Percentiles rank a stretch among this genome's conserved stretches.
phyloP scores from a whole-genome alignment of 2,888 invertebrate genomes.

The Lasioglossum lativentre region DNA sequence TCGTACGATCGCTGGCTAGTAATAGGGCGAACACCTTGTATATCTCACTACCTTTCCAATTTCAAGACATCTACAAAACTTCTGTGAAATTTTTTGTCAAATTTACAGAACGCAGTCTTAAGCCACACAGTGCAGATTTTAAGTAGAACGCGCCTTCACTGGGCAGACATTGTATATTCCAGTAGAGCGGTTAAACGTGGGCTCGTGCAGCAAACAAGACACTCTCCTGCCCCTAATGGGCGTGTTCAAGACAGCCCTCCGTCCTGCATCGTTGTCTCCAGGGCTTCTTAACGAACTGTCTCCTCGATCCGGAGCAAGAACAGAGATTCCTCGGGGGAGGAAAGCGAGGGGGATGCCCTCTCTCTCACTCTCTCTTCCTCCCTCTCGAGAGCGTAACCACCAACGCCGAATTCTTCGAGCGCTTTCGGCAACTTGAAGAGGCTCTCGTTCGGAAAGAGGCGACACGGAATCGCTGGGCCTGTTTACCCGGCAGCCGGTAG shows the following conservation, averaged over 20 bases:
- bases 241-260: not conserved
- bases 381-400: not conserved
- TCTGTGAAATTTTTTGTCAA: no score
- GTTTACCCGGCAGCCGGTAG: slow-evolving; percentile 69
- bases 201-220: not conserved
- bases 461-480: slow-evolving; percentile 61
- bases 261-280: not conserved
- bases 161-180: not conserved
- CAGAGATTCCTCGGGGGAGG: not conserved
- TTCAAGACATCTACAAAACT: no score
- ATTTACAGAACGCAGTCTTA: no score
- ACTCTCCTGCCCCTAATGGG: not conserved
- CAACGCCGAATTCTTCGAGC: slow-evolving; percentile 49
- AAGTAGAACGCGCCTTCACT: not conserved
- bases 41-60: no score
- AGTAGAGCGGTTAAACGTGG: not conserved
- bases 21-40: no score
- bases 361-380: not conserved
- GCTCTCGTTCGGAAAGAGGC: slow-evolving; percentile 51
- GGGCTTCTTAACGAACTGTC: not conserved
- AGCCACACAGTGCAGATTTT: not conserved
- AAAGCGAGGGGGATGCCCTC: not conserved
- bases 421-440: slow-evolving; percentile 44
- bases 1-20: no score
- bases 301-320: not conserved